Base-by-base conservation (phyloP, 2,888 invertebrate species). In the Clepsis dumicolana region DNA sequence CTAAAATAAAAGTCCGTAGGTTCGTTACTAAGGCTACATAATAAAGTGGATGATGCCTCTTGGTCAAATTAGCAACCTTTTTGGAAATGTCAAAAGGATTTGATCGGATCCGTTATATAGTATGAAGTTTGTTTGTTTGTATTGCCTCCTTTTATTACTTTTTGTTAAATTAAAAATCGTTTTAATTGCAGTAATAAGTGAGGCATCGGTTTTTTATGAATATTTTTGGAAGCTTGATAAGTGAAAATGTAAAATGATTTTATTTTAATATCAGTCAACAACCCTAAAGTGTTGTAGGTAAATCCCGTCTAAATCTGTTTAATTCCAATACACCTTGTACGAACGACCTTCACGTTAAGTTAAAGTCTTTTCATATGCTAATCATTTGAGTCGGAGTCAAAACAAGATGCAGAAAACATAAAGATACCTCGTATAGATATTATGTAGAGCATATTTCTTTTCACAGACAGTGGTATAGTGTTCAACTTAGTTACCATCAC, bases 341-440 rank as follows among this genome's bases (percentile, higher is more conserved):
- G 56, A 29, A 24, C 29, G 68, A 57, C 63, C 59, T 68, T 59
- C 68, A 32, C n/a, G 32, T 50, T 50, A 25, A 67, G 50, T 56
- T 63, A 50, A 25, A 62, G 35, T 50, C 62, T 35, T 62, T 67
- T 67, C 62, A 63, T 50, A 67, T 63, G 62, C 48, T 38, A 63
- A 63, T 66, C 14, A 21, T 41, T 59, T 41, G 50, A 50, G 61
- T n/a, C 16, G 14, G 44, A 38, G 24, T 57, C 63, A 64, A 52
- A 68, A 68, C 52, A 53, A 56, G 63, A 59, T 63, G 59, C 10
- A 56, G 44, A 50, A n/a, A n/a, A 21, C 27, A 41, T 7, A 41
- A 5, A 12, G 14, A 16, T 25, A 12, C n/a, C 29, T 38, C 4
- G 4, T 24, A n/a, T n/a, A n/a, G n/a, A n/a, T n/a, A n/a, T n/a